These are phyloP conservation scores for Podiceps cristatus DNA, from an alignment of 2,113 vertebrate species.

Conservation along the genomic window DNA sequence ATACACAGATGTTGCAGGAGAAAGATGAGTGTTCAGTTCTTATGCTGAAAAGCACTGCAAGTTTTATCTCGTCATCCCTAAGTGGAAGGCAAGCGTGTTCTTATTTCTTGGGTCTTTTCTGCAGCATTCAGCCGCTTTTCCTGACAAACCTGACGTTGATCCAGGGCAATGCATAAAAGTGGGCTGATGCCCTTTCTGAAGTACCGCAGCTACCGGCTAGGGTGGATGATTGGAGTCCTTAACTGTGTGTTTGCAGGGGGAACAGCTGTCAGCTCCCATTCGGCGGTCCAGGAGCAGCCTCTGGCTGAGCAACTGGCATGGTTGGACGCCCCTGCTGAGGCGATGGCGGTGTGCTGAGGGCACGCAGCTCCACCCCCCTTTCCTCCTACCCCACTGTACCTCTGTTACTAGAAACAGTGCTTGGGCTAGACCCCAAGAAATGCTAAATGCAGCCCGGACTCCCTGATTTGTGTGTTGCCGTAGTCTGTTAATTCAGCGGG, in stretches of 20 bases:
- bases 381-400: neutral
- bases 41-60: neutral
- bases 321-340: neutral
- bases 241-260: neutral
- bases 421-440: neutral
- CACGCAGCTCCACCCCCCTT: neutral
- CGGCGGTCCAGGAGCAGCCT: accelerated
- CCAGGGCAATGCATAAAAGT: neutral
- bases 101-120: neutral
- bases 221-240: neutral
- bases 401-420: neutral
- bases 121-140: neutral
- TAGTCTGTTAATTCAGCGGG: neutral
- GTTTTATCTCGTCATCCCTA: neutral
- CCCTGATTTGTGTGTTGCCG: neutral
- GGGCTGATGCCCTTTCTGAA: neutral
- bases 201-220: neutral
- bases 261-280: neutral
- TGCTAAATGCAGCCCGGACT: neutral
- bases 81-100: neutral
- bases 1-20: neutral
- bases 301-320: neutral
- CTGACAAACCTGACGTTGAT: neutral
- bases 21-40: neutral
- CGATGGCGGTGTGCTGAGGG: neutral